These are phyloP conservation scores for Malurus cyaneus DNA, from an alignment of 2,113 vertebrate species.

Conservation along the genomic window DNA sequence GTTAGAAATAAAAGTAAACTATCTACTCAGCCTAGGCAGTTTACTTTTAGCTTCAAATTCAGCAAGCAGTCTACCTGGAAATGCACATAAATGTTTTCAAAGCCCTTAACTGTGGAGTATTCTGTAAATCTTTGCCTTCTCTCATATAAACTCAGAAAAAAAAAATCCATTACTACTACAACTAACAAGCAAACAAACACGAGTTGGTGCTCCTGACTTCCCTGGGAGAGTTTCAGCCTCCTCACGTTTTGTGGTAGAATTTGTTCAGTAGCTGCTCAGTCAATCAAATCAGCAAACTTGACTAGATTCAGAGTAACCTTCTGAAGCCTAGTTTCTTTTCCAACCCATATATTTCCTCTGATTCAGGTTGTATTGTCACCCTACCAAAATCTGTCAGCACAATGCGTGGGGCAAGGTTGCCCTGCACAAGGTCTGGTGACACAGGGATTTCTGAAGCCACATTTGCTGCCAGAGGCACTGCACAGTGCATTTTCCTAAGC, in stretches of 20 bases:
- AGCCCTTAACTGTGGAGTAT: background rate
- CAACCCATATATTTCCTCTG: background rate
- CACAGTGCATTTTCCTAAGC: background rate
- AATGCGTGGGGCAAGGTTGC: accelerated
- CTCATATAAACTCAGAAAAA: background rate
- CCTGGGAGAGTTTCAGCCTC: background rate
- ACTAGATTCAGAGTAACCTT: background rate
- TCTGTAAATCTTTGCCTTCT: background rate
- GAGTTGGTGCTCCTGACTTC: background rate
- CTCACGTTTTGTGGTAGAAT: background rate
- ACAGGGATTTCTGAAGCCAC: background rate
- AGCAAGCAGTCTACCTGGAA: background rate
- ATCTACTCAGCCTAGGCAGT: background rate
- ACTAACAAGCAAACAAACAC: background rate
- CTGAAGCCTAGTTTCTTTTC: background rate
- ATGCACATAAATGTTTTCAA: background rate
- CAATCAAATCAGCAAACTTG: background rate
- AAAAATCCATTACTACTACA: background rate
- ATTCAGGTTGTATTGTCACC: background rate
- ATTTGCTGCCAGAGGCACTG: background rate
- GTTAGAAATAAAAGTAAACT: background rate
- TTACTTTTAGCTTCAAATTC: background rate
- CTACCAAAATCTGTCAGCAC: background rate
- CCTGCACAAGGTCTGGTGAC: too few relatives aligned
- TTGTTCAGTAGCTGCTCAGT: background rate